phyloP scores from a whole-genome alignment of 2,888 invertebrate species.

The Hymenopus coronatus region DNA sequence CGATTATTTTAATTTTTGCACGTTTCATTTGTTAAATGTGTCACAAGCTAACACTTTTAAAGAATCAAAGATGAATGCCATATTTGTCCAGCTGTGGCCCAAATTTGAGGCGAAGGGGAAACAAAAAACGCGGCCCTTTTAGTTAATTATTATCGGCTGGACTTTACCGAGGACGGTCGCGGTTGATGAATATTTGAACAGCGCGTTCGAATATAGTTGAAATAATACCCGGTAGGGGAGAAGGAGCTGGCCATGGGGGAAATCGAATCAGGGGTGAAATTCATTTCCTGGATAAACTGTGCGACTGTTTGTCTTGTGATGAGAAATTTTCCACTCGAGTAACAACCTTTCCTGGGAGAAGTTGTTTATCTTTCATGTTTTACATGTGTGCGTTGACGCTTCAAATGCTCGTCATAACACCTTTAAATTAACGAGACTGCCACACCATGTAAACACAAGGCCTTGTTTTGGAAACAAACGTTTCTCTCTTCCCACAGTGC shows the following conservation, averaged over 20 bases:
- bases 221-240: constrained; percentile 2
- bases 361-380: background rate
- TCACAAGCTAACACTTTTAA: too few species aligned
- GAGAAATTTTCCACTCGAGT: background rate
- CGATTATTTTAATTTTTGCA: too few species aligned
- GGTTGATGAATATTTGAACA: background rate
- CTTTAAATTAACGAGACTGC: background rate
- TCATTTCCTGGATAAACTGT: constrained; percentile 10
- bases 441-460: background rate
- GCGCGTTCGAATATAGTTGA: background rate
- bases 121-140: background rate
- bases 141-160: background rate
- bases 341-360: background rate
- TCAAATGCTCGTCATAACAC: background rate
- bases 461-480: background rate
- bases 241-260: constrained; percentile 6
- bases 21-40: too few species aligned
- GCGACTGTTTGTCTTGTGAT: constrained; percentile 4
- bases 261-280: constrained; percentile 6
- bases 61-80: too few species aligned
- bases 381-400: background rate
- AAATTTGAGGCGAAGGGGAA: too few species aligned
- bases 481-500: background rate
- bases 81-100: too few species aligned
- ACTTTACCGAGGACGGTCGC: too few species aligned